Evolutionary conservation across 2,113 vertebrate species (phyloP).

Genomic region (Vimba vimba): DNA sequence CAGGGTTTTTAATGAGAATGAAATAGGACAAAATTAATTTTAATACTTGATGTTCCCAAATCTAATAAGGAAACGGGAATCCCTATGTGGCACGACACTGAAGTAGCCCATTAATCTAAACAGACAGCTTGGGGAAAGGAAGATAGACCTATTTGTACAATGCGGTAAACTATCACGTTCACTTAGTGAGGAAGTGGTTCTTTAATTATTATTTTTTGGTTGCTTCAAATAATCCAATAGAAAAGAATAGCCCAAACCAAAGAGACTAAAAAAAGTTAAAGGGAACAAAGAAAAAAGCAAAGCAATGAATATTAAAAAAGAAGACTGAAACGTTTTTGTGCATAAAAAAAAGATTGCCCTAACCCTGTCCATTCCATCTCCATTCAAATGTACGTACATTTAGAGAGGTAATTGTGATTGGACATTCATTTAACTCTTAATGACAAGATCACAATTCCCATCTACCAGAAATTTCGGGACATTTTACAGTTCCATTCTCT

Average conservation of each 20-base stretch:
- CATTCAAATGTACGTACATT: constrained; percentile 45
- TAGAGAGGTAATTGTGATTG: constrained; percentile 43
- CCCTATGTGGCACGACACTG: constrained; percentile 24
- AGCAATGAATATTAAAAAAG: neutral
- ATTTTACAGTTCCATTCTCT: constrained; percentile 49
- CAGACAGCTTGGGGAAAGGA: constrained; percentile 31
- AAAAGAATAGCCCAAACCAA: neutral
- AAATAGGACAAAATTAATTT: constrained; percentile 43
- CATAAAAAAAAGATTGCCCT: constrained; percentile 35
- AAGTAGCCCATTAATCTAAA: constrained; percentile 34
- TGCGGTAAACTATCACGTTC: constrained; percentile 10
- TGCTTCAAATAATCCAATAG: neutral
- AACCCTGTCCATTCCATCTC: constrained; percentile 35
- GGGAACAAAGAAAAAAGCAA: neutral
- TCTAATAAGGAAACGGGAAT: constrained; percentile 17
- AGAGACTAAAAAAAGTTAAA: neutral
- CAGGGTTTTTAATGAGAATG: constrained; percentile 45
- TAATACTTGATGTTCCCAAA: constrained; percentile 27
- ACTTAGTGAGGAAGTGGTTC: constrained; percentile 36
- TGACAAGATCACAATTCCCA: constrained; percentile 58
- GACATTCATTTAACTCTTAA: constrained; percentile 53
- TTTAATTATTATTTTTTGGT: constrained; percentile 49
- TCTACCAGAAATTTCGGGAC: constrained; percentile 50
- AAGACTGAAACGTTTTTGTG: constrained; percentile 1
- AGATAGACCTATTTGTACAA: constrained; percentile 41